Base-by-base conservation (phyloP, 1,140 invertebrate genomes). In the Ostrea denselamellosa region DNA sequence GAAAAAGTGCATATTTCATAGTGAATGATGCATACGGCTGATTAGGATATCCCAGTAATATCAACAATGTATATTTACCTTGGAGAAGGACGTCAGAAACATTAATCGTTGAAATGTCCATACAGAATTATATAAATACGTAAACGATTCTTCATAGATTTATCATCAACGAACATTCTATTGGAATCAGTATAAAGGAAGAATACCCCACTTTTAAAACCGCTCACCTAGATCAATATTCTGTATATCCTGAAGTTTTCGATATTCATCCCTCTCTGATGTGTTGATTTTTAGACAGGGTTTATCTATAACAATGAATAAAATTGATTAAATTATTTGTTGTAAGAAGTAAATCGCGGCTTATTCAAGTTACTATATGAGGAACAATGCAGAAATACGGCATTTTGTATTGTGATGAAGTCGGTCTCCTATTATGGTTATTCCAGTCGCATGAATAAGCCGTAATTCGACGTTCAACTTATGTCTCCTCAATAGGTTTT, bases 221-320 rank as follows among this genome's bases (percentile, higher is more conserved):
- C n/a, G 14, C 56, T 62, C n/a, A 62, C 56, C 56, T 62, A 0
- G n/a, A n/a, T 62, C 56, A 17, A 62, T 62, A 19, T n/a, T 62
- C 56, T 19, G 56, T 17, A 62, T 62, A 8, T 17, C 17, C 56
- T 62, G 56, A n/a, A 62, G 5, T n/a, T 62, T n/a, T 8, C 17
- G n/a, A 62, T 8, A 62, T 62, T 17, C 17, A 17, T 17, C n/a
- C n/a, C 7, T 62, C 14, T 5, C 17, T 44, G 14, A n/a, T n/a
- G 8, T 7, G n/a, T 19, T n/a, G 56, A 62, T 62, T 62, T 12
- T 62, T 5, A 62, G 34, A 44, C 34, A 62, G n/a, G 56, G 56
- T 62, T 62, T 28, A 77, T 77, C 68, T 77, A 25, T 12, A 77
- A 77, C 68, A 77, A 77, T 77, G 68, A 77, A 77, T 77, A 77